Evolutionary conservation across 2,113 vertebrate species (phyloP).

Genomic region (Melanerpes formicivorus): DNA sequence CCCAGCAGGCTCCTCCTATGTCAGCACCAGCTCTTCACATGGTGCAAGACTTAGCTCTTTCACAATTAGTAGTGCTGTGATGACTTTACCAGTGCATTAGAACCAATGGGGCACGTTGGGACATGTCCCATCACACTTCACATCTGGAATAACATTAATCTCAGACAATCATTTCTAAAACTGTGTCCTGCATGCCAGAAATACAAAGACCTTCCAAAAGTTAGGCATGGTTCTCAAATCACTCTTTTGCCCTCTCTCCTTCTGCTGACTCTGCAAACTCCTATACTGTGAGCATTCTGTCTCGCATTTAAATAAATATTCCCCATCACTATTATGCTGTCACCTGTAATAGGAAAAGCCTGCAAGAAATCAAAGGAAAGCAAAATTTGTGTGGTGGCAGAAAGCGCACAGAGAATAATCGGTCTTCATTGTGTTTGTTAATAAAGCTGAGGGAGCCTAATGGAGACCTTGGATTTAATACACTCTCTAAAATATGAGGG

Average conservation of each 20-base stretch:
- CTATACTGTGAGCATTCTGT: constrained; percentile 30
- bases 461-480: constrained; percentile 54
- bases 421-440: constrained; percentile 51
- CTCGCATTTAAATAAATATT: constrained; percentile 71
- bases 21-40: neutral
- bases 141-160: neutral
- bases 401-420: constrained; percentile 60
- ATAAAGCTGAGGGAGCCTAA: constrained; percentile 56
- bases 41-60: neutral
- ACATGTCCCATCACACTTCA: neutral
- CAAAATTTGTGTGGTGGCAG: constrained; percentile 53
- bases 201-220: constrained; percentile 43
- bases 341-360: constrained; percentile 71
- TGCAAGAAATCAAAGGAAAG: constrained; percentile 68
- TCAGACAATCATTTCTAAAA: neutral
- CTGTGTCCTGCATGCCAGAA: neutral
- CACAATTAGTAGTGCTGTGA: neutral
- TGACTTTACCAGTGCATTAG: neutral
- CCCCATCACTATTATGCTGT: constrained; percentile 68
- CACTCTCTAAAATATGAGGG: constrained; percentile 28
- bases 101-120: neutral
- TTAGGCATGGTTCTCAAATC: constrained; percentile 29
- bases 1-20: neutral
- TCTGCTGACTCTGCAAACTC: constrained; percentile 53
- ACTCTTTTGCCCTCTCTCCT: neutral